A percentile compares a stretch with the other conserved stretches of the same genome.
Conservation (phyloP, 2,797 vertebrate species). For the Fistularia commersonii region DNA sequence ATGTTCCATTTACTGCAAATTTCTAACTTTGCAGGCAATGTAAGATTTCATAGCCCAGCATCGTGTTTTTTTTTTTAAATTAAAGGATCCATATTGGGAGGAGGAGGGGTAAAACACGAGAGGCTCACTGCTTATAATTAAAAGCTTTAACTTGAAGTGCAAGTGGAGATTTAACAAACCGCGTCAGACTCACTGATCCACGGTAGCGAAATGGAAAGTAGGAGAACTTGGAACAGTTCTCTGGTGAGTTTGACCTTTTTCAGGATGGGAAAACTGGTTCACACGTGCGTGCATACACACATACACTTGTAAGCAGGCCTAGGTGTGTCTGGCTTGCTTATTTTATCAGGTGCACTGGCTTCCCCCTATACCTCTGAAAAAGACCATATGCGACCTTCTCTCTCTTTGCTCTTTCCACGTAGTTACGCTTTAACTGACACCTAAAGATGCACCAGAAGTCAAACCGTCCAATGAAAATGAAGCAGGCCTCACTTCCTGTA, state of each 20-base stretch:
- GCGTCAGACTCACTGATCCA: slow-evolving; percentile 50
- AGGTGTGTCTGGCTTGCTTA: slow-evolving; percentile 57
- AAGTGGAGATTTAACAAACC: slow-evolving; percentile 44
- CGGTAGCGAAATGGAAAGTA: slow-evolving; percentile 29
- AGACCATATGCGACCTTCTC: slow-evolving; percentile 16
- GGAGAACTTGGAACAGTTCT: slow-evolving; percentile 16
- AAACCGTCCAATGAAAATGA: too few relatives aligned
- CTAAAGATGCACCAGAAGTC: too few relatives aligned
- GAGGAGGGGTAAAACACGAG: slow-evolving; percentile 11
- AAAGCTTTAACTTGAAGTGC: slow-evolving; percentile 25
- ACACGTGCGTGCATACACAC: slow-evolving; percentile 19
- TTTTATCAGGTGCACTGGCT: slow-evolving; percentile 74
- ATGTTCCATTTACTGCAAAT: too few relatives aligned
- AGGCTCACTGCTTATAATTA: slow-evolving; percentile 19
- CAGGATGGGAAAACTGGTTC: slow-evolving; percentile 51
- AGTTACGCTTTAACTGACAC: too few relatives aligned
- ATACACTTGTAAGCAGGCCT: slow-evolving; percentile 12
- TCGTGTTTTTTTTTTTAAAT: too few relatives aligned
- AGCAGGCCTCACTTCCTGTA: too few relatives aligned
- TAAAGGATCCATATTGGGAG: slow-evolving; percentile 2
- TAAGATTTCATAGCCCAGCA: neutral
- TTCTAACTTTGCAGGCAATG: neutral
- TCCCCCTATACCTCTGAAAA: neutral
- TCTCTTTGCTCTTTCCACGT: slow-evolving; percentile 6
- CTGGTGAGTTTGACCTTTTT: slow-evolving; percentile 38